Evolutionary conservation across 2,888 invertebrate genomes (phyloP).

Genomic region (Strigamia maritima): DNA sequence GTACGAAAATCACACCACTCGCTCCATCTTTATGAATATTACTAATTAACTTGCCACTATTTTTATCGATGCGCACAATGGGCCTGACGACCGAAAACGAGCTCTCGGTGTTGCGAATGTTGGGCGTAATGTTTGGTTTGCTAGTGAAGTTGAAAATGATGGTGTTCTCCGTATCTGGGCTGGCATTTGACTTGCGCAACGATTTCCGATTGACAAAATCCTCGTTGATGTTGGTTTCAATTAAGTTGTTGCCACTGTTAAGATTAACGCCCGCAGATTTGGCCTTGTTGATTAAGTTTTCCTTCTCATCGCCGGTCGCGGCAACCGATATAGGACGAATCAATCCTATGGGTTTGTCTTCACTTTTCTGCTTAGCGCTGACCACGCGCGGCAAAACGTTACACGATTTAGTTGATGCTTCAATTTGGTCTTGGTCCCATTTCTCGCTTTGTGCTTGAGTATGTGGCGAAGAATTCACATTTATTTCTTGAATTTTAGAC

Average conservation of each 20-base stretch:
- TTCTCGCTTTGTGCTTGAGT: not conserved
- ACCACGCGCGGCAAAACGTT: not conserved
- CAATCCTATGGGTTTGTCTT: conserved; percentile 35
- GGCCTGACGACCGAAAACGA: conserved; percentile 33
- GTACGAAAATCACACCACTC: conserved; percentile 25
- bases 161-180: not conserved
- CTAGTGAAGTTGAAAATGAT: conserved; percentile 33
- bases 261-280: conserved; percentile 27
- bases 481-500: not conserved
- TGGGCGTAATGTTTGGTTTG: conserved; percentile 15
- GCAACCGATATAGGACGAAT: conserved; percentile 21
- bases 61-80: conserved; percentile 21
- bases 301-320: not conserved
- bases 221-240: not conserved
- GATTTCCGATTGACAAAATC: not conserved
- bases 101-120: conserved; percentile 33
- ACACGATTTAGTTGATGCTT: not conserved
- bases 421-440: not conserved
- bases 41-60: conserved; percentile 27
- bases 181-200: not conserved
- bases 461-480: not conserved
- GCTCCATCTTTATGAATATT: conserved; percentile 18
- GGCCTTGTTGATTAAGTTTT: conserved; percentile 28
- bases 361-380: conserved; percentile 18
- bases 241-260: not conserved